Percentiles rank a stretch among this genome's conserved stretches.
Evolutionary conservation across 2,888 invertebrate species (phyloP).

Genomic region (Parapristionchus giblindavisi): DNA sequence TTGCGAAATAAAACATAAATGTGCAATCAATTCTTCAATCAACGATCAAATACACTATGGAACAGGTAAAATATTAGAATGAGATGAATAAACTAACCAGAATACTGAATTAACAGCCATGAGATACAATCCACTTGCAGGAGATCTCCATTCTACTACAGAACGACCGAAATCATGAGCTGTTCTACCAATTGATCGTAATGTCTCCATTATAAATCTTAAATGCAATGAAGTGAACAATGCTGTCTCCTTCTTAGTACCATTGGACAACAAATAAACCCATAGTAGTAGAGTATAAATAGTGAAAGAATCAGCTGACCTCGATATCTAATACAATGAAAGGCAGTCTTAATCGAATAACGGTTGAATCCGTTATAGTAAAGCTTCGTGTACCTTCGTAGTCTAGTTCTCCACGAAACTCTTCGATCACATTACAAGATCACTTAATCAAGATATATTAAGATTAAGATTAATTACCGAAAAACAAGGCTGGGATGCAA

Average conservation of each 20-base stretch:
- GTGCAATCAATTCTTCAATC: neutral
- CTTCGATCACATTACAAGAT: too few species aligned
- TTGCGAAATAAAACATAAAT: slow-evolving; percentile 23
- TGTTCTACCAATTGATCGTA: slow-evolving; percentile 18
- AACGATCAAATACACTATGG: neutral
- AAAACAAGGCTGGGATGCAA: too few species aligned
- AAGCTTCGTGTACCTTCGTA: too few species aligned
- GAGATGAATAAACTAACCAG: slow-evolving; percentile 50
- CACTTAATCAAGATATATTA: too few species aligned
- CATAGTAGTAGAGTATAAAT: neutral
- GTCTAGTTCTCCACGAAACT: too few species aligned
- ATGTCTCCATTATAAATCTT: slow-evolving; percentile 34
- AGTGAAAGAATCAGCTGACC: slow-evolving; percentile 25
- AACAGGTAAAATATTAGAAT: neutral
- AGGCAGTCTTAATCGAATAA: slow-evolving; percentile 22
- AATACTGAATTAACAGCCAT: slow-evolving; percentile 62
- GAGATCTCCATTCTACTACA: slow-evolving; percentile 62
- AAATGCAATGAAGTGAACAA: neutral
- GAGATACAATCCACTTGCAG: slow-evolving; percentile 60
- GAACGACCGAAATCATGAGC: slow-evolving; percentile 42
- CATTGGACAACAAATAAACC: neutral
- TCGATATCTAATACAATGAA: slow-evolving; percentile 14
- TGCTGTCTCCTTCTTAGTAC: too few species aligned
- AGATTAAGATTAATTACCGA: too few species aligned
- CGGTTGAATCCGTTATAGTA: too few species aligned